Evolutionary conservation across 1,140 invertebrate species (phyloP).

Genomic region (Aphelenchoides avenae): DNA sequence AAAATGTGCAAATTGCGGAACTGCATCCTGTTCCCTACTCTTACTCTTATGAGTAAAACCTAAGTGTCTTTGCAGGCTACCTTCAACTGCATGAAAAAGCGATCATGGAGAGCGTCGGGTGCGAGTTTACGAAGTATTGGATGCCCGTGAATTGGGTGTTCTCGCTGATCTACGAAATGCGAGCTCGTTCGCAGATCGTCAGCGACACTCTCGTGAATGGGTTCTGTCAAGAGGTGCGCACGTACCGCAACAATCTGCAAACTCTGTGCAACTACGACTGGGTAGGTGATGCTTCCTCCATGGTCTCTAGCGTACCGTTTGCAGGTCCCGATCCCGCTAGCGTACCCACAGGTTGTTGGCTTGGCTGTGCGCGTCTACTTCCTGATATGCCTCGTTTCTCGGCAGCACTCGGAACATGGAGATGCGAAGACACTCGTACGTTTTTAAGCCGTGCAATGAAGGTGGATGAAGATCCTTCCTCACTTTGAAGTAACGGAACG

Average conservation of each 20-base stretch:
- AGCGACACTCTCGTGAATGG: slow-evolving; percentile 28
- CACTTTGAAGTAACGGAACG: neutral
- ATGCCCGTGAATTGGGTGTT: slow-evolving; percentile 33
- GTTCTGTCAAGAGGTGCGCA: slow-evolving; percentile 37
- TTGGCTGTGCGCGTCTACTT: slow-evolving; percentile 49
- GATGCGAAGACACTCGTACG: slow-evolving; percentile 22
- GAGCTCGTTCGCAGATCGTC: slow-evolving; percentile 15
- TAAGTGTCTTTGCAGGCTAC: slow-evolving; percentile 4
- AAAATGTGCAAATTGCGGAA: slow-evolving; percentile 47
- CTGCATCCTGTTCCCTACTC: no score
- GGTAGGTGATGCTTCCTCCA: slow-evolving; percentile 18
- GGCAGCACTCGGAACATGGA: slow-evolving; percentile 31
- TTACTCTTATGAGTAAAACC: slow-evolving; percentile 7
- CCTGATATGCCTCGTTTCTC: slow-evolving; percentile 37
- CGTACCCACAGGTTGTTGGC: slow-evolving; percentile 44
- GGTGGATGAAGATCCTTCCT: no score
- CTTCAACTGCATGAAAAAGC: slow-evolving; percentile 27
- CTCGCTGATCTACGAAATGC: slow-evolving; percentile 30
- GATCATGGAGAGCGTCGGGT: slow-evolving; percentile 27
- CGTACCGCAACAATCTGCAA: slow-evolving; percentile 29
- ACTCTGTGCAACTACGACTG: slow-evolving; percentile 38
- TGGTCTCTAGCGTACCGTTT: neutral
- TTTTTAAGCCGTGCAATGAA: slow-evolving; percentile 6
- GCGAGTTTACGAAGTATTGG: slow-evolving; percentile 28
- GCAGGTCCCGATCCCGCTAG: slow-evolving; percentile 35